Base-by-base conservation (phyloP, 1,140 invertebrate genomes). In the Oryctes rhinoceros region DNA sequence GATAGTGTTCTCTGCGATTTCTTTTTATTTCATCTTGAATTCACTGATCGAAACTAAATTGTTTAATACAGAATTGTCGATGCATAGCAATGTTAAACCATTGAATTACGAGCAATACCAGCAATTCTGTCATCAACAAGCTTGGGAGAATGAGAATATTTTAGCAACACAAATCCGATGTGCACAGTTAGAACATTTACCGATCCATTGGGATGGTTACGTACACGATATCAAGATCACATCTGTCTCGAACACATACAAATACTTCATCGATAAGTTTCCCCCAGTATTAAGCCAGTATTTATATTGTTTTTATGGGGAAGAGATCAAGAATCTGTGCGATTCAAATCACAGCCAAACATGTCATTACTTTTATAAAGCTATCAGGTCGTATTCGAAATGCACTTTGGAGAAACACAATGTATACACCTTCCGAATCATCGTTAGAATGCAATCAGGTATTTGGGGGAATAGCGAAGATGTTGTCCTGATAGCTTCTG, bases 391-490 rank as follows among this genome's bases (percentile, higher is more conserved):
- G 20, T 88, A 88, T 79, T 90, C 90, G 81, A 90, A 88, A 65
- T 96, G 94, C 84, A 92, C 93, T 82, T 87, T 96, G n/a, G 88
- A 92, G 37, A 89, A 91, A 62, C 93, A 92, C 89, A 92, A 94
- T 86, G 88, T 88, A 85, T 91, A 87, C 87, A 88, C 88, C 11
- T 87, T 85, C 84, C 93, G 94, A 87, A 90, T 95, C 6, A 89
- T 87, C 49, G 88, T 95, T 0, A 91, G 91, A 81, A 94, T 95
- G 91, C 91, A 92, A 81, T 91, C 91, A 0, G 91, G 92, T 0
- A 89, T 92, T 35, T 89, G 93, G 4, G 91, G 91, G 37, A 90
- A 90, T 44, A 91, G 90, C 30, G 89, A 92, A 0, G 91, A 93
- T 81, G 89, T 94, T 1, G 84, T 89, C 1, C 83, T 95, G 0